These are phyloP conservation scores for Enteromius anoplus DNA, from an alignment of 2,797 vertebrate genomes.

Conservation along the genomic window DNA sequence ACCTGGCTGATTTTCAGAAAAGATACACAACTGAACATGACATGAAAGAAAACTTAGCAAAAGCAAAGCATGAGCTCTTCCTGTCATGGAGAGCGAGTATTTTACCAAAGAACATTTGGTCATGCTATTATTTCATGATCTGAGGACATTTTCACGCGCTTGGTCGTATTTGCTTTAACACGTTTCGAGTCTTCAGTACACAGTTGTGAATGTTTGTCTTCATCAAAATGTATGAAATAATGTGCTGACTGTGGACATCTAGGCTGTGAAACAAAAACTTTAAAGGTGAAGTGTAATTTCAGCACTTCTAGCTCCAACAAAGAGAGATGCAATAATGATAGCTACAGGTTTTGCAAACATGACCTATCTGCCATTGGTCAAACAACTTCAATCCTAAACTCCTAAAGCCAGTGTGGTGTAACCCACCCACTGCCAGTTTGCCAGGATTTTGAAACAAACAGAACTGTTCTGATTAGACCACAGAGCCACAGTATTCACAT, in stretches of 20 bases:
- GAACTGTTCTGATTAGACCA: background rate
- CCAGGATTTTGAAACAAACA: background rate
- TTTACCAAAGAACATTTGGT: background rate
- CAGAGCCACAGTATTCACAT: background rate
- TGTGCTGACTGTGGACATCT: background rate
- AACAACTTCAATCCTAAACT: background rate
- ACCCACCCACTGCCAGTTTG: background rate
- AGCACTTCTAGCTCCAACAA: background rate
- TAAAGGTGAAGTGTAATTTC: background rate
- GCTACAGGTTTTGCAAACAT: background rate
- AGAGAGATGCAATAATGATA: background rate
- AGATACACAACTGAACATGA: slow-evolving; percentile 29
- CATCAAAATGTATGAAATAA: background rate
- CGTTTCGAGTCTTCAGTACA: too few relatives aligned
- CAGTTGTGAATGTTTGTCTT: background rate
- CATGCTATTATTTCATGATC: background rate
- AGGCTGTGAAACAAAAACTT: background rate
- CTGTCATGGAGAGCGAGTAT: background rate
- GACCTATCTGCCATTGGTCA: background rate
- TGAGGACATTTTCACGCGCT: background rate
- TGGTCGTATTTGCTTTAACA: background rate
- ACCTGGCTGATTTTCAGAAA: slow-evolving; percentile 18
- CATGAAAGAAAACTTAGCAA: slow-evolving; percentile 15
- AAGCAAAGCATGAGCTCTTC: slow-evolving; percentile 5
- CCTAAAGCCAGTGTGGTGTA: background rate